phyloP scores from a whole-genome alignment of 2,888 invertebrate genomes.

The Dryadula phaetusa region DNA sequence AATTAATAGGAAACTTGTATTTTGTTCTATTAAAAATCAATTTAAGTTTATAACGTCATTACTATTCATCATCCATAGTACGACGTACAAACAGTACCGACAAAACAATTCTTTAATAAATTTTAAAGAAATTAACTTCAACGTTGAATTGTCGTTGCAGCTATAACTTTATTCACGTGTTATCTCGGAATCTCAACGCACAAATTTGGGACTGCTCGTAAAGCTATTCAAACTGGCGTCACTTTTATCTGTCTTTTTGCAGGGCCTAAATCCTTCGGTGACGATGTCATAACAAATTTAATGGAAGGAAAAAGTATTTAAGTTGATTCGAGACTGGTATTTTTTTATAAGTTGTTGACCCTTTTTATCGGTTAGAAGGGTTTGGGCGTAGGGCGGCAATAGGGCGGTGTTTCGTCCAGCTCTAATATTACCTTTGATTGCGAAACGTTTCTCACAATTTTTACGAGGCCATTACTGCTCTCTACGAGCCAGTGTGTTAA shows the following conservation, averaged over 20 bases:
- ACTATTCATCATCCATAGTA: neutral
- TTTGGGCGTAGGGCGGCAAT: conserved; percentile 45
- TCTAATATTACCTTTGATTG: conserved; percentile 77
- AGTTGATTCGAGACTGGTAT: conserved; percentile 44
- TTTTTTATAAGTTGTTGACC: conserved; percentile 68
- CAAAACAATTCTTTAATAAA: neutral
- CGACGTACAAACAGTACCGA: neutral
- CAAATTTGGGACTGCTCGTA: conserved; percentile 49
- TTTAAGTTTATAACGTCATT: no score
- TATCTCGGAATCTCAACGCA: conserved; percentile 43
- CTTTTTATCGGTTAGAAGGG: conserved; percentile 64
- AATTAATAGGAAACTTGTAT: no score
- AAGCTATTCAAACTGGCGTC: conserved; percentile 48
- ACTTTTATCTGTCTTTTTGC: conserved; percentile 49
- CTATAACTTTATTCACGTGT: conserved; percentile 30
- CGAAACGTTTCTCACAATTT: conserved; percentile 70
- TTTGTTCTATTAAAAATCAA: no score
- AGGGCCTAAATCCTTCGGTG: conserved; percentile 50
- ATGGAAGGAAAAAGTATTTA: conserved; percentile 49
- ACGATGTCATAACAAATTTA: conserved; percentile 53
- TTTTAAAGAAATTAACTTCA: neutral
- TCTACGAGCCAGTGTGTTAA: conserved; percentile 55
- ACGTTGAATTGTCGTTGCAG: conserved; percentile 24
- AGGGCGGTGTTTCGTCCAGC: conserved; percentile 55
- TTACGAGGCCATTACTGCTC: conserved; percentile 68